Evolutionary conservation across 2,797 vertebrate genomes (phyloP).

Genomic region (Urophycis tenuis): DNA sequence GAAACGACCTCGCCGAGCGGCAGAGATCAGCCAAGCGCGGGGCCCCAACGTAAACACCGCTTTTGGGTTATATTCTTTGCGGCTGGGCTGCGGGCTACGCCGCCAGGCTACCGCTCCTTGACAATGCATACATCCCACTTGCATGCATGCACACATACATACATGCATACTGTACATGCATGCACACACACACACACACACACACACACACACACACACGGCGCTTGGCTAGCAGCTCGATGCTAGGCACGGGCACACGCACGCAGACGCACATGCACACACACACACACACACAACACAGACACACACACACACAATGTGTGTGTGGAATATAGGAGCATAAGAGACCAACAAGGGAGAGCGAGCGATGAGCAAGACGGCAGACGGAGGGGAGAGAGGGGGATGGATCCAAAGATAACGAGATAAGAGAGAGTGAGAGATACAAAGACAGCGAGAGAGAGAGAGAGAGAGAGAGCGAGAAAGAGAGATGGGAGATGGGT

Average conservation of each 20-base stretch:
- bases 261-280: too few relatives aligned
- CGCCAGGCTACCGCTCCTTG: neutral
- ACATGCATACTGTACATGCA: too few relatives aligned
- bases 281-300: conserved; percentile 2
- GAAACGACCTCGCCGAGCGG: neutral
- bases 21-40: neutral
- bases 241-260: too few relatives aligned
- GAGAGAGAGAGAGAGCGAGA: neutral
- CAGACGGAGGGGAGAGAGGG: neutral
- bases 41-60: neutral
- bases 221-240: too few relatives aligned
- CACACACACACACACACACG: conserved; percentile 7
- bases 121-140: neutral
- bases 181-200: conserved; percentile 12
- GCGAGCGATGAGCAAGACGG: neutral
- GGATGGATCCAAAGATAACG: neutral
- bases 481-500: too few relatives aligned
- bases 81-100: neutral
- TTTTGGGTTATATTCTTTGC: neutral
- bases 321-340: too few relatives aligned
- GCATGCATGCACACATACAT: too few relatives aligned
- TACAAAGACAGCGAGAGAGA: neutral
- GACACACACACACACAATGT: conserved; percentile 2
- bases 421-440: neutral
- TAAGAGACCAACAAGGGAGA: neutral